phyloP scores from a whole-genome alignment of 2,797 vertebrate genomes.

The Microcaecilia unicolor region DNA sequence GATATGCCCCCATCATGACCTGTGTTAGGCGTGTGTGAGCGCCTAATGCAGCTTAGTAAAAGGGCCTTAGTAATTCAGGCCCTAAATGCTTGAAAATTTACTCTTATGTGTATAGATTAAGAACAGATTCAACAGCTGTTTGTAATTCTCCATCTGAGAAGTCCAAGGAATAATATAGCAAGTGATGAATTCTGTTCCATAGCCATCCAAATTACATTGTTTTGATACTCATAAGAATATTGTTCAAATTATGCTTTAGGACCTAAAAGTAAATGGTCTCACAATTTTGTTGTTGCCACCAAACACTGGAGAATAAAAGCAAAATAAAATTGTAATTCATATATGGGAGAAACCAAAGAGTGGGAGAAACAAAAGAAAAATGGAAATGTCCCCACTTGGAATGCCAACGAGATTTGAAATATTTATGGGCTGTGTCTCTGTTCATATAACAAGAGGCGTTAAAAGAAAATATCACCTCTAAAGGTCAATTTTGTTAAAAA shows the following conservation, averaged over 20 bases:
- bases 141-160: neutral
- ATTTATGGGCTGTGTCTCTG: neutral
- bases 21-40: no score
- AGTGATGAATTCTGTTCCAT: neutral
- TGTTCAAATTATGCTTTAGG: neutral
- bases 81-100: no score
- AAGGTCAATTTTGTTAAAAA: no score
- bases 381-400: conserved; percentile 11
- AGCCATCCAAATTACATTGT: neutral
- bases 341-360: conserved; percentile 5
- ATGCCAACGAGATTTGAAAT: conserved; percentile 9
- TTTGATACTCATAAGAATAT: neutral
- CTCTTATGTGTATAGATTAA: no score
- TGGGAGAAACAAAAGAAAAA: conserved; percentile 37
- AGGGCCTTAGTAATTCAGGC: no score
- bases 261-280: neutral
- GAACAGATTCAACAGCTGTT: neutral
- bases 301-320: conserved; percentile 3
- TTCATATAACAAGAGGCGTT: conserved; percentile 8
- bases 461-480: no score
- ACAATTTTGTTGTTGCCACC: neutral
- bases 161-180: neutral
- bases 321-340: conserved; percentile 8
- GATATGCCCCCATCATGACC: no score
- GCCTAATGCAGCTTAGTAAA: no score